phyloP scores from a whole-genome alignment of 2,888 invertebrate genomes.

The Halictus ligatus region DNA sequence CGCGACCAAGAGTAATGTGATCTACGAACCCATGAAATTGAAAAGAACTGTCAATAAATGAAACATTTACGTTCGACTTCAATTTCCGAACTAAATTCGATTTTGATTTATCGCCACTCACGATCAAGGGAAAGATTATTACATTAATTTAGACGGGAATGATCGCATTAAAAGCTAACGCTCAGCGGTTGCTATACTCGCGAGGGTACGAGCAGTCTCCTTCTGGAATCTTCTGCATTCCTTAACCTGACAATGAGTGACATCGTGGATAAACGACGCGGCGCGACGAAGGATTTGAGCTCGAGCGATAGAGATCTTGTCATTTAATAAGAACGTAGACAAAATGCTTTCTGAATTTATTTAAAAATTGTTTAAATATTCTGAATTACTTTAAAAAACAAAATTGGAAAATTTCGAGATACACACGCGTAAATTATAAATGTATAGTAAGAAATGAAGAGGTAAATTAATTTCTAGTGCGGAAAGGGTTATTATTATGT shows the following conservation, averaged over 20 bases:
- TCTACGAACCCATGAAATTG: neutral
- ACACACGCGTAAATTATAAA: no score
- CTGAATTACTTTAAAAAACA: no score
- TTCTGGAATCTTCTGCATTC: neutral
- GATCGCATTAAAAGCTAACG: neutral
- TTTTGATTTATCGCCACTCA: neutral
- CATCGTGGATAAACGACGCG: neutral
- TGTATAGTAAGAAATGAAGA: neutral
- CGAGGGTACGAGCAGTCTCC: neutral
- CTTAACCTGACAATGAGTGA: neutral
- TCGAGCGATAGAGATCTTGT: neutral
- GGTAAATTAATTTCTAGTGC: neutral
- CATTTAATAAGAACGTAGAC: neutral
- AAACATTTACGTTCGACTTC: neutral
- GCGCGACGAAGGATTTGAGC: neutral
- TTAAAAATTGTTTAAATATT: no score
- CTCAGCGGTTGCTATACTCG: neutral
- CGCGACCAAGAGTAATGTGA: no score
- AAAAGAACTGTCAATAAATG: neutral
- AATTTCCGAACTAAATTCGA: neutral
- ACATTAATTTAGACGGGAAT: neutral
- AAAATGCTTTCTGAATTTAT: neutral
- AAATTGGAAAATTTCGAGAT: neutral
- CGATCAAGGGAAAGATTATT: neutral
- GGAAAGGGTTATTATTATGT: neutral